Percentiles rank a stretch among this genome's conserved stretches.
Conservation (phyloP, 1,140 invertebrate genomes). For the Danaus melanippus region DNA sequence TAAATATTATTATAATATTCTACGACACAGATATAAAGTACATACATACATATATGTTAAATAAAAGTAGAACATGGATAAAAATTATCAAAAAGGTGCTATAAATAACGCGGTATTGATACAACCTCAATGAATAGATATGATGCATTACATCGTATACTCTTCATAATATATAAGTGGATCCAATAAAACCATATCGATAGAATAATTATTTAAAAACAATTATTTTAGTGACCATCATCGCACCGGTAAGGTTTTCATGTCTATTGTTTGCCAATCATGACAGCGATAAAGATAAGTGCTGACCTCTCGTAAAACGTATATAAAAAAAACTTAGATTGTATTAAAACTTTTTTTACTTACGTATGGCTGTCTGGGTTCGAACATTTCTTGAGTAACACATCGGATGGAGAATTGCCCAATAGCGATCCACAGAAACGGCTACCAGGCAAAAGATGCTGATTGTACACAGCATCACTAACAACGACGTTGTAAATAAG, state of each 20-base stretch:
- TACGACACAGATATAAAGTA: no score
- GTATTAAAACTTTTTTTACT: slow-evolving; percentile 57
- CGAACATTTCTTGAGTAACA: slow-evolving; percentile 89
- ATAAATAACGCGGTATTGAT: no score
- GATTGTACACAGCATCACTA: slow-evolving; percentile 91
- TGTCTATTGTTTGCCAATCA: slow-evolving; percentile 40
- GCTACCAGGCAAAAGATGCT: slow-evolving; percentile 93
- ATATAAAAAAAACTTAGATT: slow-evolving; percentile 10
- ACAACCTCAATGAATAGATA: no score
- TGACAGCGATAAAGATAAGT: slow-evolving; percentile 30
- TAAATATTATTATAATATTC: no score
- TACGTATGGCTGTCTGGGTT: slow-evolving; percentile 87
- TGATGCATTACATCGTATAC: no score
- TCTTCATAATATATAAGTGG: no score
- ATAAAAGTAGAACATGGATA: no score
- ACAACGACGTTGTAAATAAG: slow-evolving; percentile 88
- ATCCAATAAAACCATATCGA: no score
- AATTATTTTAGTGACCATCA: slow-evolving; percentile 15
- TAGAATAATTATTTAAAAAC: slow-evolving; percentile 11
- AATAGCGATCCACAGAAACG: slow-evolving; percentile 92
- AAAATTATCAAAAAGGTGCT: no score
- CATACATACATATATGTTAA: no score
- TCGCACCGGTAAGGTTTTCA: slow-evolving; percentile 21
- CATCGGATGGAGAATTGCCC: slow-evolving; percentile 93
- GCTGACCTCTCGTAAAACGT: slow-evolving; percentile 20